A percentile compares a stretch with the other conserved stretches of the same genome.
These are phyloP conservation scores for Sarcophaga caerulescens DNA, from an alignment of 2,888 invertebrate genomes.

Conservation along the genomic window DNA sequence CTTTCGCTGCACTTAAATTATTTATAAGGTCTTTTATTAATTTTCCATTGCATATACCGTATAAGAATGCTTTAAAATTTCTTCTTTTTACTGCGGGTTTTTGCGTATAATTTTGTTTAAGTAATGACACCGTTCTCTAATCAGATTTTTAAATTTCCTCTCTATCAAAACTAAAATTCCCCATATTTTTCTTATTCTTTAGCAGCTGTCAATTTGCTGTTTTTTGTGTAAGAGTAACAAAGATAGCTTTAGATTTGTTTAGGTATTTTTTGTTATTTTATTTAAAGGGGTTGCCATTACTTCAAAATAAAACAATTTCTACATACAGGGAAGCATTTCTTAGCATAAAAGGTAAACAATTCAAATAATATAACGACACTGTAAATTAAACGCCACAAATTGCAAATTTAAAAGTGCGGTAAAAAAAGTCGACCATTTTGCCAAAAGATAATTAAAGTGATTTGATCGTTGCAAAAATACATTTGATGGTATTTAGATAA, in stretches of 20 bases:
- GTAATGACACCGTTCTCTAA: conserved; percentile 56
- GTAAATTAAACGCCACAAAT: too few species aligned
- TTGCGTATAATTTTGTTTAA: conserved; percentile 38
- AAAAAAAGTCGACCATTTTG: background rate
- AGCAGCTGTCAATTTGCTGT: conserved; percentile 10
- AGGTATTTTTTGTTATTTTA: conserved; percentile 32
- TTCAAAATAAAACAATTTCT: background rate
- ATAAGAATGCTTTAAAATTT: background rate
- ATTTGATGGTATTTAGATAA: too few species aligned
- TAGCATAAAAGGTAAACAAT: background rate
- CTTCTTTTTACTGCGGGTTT: conserved; percentile 36
- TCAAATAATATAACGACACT: too few species aligned
- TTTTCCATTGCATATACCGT: background rate
- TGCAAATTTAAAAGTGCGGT: too few species aligned
- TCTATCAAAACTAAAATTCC: background rate
- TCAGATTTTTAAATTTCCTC: conserved; percentile 52
- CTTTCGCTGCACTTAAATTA: background rate
- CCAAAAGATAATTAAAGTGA: background rate
- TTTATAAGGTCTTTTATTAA: background rate
- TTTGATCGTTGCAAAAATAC: background rate
- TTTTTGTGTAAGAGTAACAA: background rate
- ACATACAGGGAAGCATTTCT: background rate
- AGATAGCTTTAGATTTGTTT: conserved; percentile 17
- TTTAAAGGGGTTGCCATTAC: background rate
- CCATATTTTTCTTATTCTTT: conserved; percentile 2